These are phyloP conservation scores for Diarsia mendica DNA, from an alignment of 2,888 invertebrate genomes.

Conservation along the genomic window DNA sequence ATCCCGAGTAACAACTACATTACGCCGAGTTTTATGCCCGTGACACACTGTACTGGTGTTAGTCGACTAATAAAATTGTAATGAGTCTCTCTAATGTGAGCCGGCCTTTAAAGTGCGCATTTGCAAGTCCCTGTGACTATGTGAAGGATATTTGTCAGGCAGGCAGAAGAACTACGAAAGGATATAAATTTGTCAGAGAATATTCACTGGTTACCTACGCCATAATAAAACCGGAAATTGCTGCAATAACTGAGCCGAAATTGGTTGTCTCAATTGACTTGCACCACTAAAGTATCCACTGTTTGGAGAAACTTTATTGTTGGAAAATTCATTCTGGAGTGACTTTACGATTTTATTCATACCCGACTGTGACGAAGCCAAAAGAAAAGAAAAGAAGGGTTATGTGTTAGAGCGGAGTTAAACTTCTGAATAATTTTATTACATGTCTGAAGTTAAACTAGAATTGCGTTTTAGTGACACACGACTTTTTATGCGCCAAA, in stretches of 20 bases:
- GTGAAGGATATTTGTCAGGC: too few relatives aligned
- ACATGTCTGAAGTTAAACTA: conserved; percentile 29
- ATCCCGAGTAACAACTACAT: conserved; percentile 51
- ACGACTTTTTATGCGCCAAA: conserved; percentile 36
- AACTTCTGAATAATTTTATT: conserved; percentile 27
- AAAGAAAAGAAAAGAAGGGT: too few relatives aligned
- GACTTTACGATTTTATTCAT: too few relatives aligned
- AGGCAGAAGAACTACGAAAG: conserved; percentile 4
- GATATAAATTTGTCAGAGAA: neutral
- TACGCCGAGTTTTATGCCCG: conserved; percentile 45
- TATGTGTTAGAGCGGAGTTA: too few relatives aligned
- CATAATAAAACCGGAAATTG: neutral
- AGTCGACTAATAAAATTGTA: conserved; percentile 59
- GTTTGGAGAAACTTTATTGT: neutral
- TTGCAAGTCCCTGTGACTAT: conserved; percentile 35
- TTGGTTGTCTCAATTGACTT: neutral
- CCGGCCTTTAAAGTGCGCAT: conserved; percentile 53
- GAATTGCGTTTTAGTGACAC: conserved; percentile 35
- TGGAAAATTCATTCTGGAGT: too few relatives aligned
- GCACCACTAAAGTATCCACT: neutral
- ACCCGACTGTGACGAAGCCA: too few relatives aligned
- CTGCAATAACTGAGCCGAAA: conserved; percentile 1
- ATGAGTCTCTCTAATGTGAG: conserved; percentile 49
- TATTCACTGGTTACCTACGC: neutral
- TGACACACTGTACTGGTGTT: conserved; percentile 53